A percentile compares a stretch with the other conserved stretches of the same genome.
Conservation (phyloP, 2,888 invertebrate genomes). For the Pammene fasciana region DNA sequence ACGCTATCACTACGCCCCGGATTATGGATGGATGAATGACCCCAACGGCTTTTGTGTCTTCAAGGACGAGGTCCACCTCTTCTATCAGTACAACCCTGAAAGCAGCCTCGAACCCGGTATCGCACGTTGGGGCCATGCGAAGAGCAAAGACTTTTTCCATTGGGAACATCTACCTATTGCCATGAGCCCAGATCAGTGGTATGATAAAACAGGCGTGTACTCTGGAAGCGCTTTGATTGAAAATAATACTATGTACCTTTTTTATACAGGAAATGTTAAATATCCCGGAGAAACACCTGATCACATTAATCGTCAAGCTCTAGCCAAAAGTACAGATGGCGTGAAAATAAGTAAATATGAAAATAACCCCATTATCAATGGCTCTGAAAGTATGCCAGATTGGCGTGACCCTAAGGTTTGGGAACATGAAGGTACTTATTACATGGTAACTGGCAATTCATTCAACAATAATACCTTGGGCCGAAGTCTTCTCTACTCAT, state of each 20-base stretch:
- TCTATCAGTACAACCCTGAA: constrained; percentile 78
- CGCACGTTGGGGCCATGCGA: constrained; percentile 81
- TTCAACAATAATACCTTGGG: constrained; percentile 60
- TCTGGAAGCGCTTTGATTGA: constrained; percentile 76
- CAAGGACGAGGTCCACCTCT: constrained; percentile 72
- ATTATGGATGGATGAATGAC: constrained; percentile 80
- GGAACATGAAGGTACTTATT: constrained; percentile 64
- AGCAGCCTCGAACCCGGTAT: constrained; percentile 61
- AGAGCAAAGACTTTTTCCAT: constrained; percentile 69
- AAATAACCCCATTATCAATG: constrained; percentile 65
- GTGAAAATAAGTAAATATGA: constrained; percentile 61
- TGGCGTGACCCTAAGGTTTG: constrained; percentile 80
- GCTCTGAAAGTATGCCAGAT: constrained; percentile 62
- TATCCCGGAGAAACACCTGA: constrained; percentile 56
- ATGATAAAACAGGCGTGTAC: constrained; percentile 71
- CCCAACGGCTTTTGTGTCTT: constrained; percentile 79
- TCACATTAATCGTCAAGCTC: constrained; percentile 62
- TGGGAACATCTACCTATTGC: constrained; percentile 79
- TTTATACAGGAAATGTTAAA: constrained; percentile 72
- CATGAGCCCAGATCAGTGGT: constrained; percentile 68
- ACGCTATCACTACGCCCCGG: constrained; percentile 65
- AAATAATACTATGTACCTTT: constrained; percentile 61
- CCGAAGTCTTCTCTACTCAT: constrained; percentile 64
- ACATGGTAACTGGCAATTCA: constrained; percentile 75
- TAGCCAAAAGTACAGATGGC: constrained; percentile 68